Evolutionary conservation across 2,888 invertebrate species (phyloP).

Genomic region (Masnerella sp.): DNA sequence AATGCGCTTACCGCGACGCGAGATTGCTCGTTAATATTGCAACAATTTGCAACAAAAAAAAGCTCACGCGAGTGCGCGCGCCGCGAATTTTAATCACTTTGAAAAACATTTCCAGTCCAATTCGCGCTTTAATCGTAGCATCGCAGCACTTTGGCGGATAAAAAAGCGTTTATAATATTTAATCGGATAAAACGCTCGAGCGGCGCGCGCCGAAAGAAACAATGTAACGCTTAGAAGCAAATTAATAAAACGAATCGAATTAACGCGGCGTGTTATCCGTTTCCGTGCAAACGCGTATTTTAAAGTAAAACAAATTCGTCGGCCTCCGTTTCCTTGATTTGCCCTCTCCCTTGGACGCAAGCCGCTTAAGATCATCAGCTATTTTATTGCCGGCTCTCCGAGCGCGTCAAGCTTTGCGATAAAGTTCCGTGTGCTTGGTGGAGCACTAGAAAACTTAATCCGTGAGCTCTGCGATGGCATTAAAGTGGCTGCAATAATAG

Average conservation of each 20-base stretch:
- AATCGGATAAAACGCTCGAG: neutral
- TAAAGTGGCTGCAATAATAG: conserved; percentile 46
- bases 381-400: conserved; percentile 58
- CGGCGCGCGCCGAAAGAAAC: neutral
- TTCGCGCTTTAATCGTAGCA: too few relatives aligned
- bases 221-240: conserved; percentile 24
- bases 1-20: too few relatives aligned
- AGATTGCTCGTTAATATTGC: too few relatives aligned
- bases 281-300: conserved; percentile 28
- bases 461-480: conserved; percentile 49
- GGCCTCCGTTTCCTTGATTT: conserved; percentile 20
- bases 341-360: conserved; percentile 27
- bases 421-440: conserved; percentile 54
- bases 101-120: too few relatives aligned
- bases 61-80: too few relatives aligned
- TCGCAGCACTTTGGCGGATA: too few relatives aligned
- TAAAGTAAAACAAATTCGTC: conserved; percentile 48
- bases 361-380: conserved; percentile 59
- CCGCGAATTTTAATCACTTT: too few relatives aligned
- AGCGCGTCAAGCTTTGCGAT: conserved; percentile 57
- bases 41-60: too few relatives aligned
- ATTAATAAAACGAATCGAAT: conserved; percentile 40
- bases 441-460: conserved; percentile 56
- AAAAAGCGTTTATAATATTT: neutral
- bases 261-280: conserved; percentile 20